These are phyloP conservation scores for Spheniscus humboldti DNA, from an alignment of 2,797 vertebrate genomes.

Conservation along the genomic window DNA sequence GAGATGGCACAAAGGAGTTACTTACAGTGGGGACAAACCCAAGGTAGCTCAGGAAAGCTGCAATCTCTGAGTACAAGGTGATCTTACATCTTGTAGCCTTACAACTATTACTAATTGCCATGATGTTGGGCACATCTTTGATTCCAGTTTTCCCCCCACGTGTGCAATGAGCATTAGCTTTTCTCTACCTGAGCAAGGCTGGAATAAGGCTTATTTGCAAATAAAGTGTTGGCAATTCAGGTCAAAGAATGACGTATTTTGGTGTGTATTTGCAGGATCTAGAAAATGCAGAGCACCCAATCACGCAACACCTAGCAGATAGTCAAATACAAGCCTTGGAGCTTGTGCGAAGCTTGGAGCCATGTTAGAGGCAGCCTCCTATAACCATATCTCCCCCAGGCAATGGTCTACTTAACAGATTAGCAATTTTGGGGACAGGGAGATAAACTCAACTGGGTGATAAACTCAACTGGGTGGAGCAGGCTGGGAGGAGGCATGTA, in stretches of 20 bases:
- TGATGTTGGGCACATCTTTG: background rate
- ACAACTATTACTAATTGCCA: background rate
- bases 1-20: background rate
- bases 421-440: background rate
- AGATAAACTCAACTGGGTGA: background rate
- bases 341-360: background rate
- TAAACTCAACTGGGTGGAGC: background rate
- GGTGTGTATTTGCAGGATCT: background rate
- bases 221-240: background rate
- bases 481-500: background rate
- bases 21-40: background rate
- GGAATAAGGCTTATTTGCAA: background rate
- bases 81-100: background rate
- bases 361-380: background rate
- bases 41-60: background rate
- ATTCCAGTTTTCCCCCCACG: background rate
- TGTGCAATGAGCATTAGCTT: rapidly evolving
- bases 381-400: background rate
- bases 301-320: background rate
- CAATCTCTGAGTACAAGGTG: background rate
- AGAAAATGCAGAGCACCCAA: background rate
- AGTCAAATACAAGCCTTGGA: background rate
- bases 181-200: background rate
- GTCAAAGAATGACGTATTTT: background rate
- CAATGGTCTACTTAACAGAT: background rate